A percentile compares a stretch with the other conserved stretches of the same genome.
Conservation (phyloP, 2,888 invertebrate genomes). For the Pecten maximus region DNA sequence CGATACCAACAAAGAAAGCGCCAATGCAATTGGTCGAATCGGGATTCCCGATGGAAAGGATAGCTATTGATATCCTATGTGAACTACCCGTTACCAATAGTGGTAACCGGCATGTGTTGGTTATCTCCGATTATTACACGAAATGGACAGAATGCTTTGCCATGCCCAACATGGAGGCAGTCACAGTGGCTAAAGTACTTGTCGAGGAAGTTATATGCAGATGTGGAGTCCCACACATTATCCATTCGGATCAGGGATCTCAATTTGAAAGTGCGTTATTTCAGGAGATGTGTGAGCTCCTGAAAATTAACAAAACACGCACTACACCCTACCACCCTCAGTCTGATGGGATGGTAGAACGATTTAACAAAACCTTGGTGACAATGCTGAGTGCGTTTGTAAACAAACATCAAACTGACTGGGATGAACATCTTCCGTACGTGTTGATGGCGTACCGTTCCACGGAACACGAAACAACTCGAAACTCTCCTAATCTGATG, state of each 20-base stretch:
- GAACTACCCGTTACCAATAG: constrained; percentile 36
- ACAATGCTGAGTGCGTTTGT: neutral
- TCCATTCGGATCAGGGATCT: too few species aligned
- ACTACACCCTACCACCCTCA: too few species aligned
- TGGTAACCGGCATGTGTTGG: constrained; percentile 41
- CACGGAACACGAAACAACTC: neutral
- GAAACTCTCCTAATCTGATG: neutral
- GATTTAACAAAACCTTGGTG: neutral
- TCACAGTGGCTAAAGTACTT: neutral
- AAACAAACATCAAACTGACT: neutral
- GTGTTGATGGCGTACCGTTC: neutral
- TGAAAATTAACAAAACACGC: too few species aligned
- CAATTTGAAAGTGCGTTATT: too few species aligned
- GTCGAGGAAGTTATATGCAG: neutral
- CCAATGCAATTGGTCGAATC: constrained; percentile 29
- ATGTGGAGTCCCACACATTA: neutral
- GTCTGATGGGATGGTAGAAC: too few species aligned
- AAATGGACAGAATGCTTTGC: constrained; percentile 42
- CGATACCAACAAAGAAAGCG: neutral
- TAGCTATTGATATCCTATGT: constrained; percentile 26
- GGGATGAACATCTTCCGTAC: neutral
- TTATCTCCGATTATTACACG: constrained; percentile 39
- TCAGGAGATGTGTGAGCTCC: too few species aligned
- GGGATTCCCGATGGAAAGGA: constrained; percentile 41
- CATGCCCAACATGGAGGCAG: neutral